A percentile compares a stretch with the other conserved stretches of the same genome.
These are phyloP conservation scores for Eupithecia subumbrata DNA, from an alignment of 2,888 invertebrate genomes.

Conservation along the genomic window DNA sequence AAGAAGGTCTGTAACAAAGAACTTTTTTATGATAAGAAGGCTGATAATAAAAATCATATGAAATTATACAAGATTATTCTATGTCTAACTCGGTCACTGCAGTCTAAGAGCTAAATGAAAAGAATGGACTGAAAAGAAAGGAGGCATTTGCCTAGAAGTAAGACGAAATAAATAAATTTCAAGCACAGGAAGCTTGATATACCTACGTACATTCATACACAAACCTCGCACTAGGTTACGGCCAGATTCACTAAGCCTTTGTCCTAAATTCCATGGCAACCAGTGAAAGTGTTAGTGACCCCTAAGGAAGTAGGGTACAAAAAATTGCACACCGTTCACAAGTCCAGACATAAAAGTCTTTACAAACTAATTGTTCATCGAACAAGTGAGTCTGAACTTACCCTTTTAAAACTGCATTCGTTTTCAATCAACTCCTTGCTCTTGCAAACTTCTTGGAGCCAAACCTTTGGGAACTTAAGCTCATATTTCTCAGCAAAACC, in stretches of 20 bases:
- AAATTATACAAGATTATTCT: too few relatives aligned
- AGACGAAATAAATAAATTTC: background rate
- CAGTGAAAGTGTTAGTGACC: conserved; percentile 40
- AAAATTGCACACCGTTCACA: conserved; percentile 45
- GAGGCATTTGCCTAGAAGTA: background rate
- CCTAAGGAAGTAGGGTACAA: conserved; percentile 26
- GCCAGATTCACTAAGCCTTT: conserved; percentile 1
- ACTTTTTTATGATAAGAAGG: too few relatives aligned
- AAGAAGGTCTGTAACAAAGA: too few relatives aligned
- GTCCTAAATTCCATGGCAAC: conserved; percentile 31
- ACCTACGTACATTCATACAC: background rate
- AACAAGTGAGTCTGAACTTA: conserved; percentile 64
- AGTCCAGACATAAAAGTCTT: conserved; percentile 71
- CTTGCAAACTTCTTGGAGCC: conserved; percentile 47
- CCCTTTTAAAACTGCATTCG: conserved; percentile 75
- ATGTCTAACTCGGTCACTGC: background rate
- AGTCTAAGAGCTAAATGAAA: background rate
- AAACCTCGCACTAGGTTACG: background rate
- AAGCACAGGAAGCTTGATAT: background rate
- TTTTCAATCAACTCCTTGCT: conserved; percentile 72
- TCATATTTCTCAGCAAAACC: conserved; percentile 26
- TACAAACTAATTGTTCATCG: conserved; percentile 73
- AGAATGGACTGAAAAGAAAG: background rate
- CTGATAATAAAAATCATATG: too few relatives aligned
- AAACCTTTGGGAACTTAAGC: conserved; percentile 14